Evolutionary conservation across 1,140 invertebrate genomes (phyloP).

Genomic region (Grapholita molesta): DNA sequence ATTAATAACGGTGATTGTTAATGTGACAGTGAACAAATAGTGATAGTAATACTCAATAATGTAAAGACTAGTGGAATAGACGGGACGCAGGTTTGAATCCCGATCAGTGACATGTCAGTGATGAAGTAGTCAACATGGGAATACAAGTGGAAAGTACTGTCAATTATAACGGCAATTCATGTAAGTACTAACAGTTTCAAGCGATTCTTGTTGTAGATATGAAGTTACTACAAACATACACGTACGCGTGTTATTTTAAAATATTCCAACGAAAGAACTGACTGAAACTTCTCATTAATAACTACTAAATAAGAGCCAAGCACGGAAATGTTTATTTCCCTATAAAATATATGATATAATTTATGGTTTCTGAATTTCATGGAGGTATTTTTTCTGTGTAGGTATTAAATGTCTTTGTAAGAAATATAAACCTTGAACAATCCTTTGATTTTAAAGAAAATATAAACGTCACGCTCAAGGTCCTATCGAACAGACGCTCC

Average conservation of each 20-base stretch:
- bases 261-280: no score
- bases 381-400: background rate
- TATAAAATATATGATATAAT: background rate
- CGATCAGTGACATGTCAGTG: conserved; percentile 37
- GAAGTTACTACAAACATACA: background rate
- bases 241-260: background rate
- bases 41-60: background rate
- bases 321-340: background rate
- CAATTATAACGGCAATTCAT: conserved; percentile 62
- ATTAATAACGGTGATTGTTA: background rate
- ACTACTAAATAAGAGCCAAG: background rate
- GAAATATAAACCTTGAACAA: background rate
- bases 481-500: background rate
- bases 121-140: conserved; percentile 55
- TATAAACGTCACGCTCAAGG: conserved; percentile 9
- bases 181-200: conserved; percentile 43
- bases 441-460: conserved; percentile 9
- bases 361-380: background rate
- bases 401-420: conserved; percentile 7
- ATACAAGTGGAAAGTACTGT: conserved; percentile 70
- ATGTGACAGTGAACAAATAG: background rate
- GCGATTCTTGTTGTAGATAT: background rate
- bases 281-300: no score
- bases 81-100: background rate
- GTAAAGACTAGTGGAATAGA: background rate